Percentiles rank a stretch among this genome's conserved stretches.
phyloP scores from a whole-genome alignment of 1,140 invertebrate species.

The Rhopalosiphum maidis region DNA sequence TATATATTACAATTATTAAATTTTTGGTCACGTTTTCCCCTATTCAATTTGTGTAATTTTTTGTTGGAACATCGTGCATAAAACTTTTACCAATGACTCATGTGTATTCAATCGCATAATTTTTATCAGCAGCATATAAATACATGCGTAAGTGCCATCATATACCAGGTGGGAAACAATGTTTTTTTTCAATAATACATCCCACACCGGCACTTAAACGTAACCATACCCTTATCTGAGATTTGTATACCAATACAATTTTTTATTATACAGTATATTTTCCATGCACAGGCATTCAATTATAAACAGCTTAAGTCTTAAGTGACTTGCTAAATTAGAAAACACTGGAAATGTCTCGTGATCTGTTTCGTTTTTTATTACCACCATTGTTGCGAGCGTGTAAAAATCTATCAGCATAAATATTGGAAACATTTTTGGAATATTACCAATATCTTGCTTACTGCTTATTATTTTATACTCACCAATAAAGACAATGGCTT shows the following conservation, averaged over 20 bases:
- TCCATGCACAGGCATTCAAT: not conserved
- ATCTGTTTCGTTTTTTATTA: not conserved
- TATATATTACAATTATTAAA: not conserved
- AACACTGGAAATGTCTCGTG: not conserved
- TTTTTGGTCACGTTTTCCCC: not conserved
- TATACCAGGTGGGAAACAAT: not conserved
- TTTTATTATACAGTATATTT: not conserved
- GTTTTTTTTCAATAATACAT: not conserved
- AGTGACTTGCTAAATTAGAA: not conserved
- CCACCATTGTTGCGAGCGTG: not conserved
- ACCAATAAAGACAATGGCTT: not conserved
- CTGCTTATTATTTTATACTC: not conserved
- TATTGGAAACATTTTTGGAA: not conserved
- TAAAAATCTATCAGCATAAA: not conserved
- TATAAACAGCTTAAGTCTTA: not conserved
- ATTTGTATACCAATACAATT: not conserved
- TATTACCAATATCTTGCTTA: not conserved
- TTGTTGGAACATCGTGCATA: not conserved
- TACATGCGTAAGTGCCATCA: not conserved
- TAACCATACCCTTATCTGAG: not conserved
- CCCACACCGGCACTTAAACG: not conserved
- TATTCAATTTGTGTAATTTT: not conserved
- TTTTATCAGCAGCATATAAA: not conserved
- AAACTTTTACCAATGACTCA: not conserved
- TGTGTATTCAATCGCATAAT: not conserved